These are phyloP conservation scores for Clarias magur DNA, from an alignment of 2,113 vertebrate genomes.

Conservation along the genomic window DNA sequence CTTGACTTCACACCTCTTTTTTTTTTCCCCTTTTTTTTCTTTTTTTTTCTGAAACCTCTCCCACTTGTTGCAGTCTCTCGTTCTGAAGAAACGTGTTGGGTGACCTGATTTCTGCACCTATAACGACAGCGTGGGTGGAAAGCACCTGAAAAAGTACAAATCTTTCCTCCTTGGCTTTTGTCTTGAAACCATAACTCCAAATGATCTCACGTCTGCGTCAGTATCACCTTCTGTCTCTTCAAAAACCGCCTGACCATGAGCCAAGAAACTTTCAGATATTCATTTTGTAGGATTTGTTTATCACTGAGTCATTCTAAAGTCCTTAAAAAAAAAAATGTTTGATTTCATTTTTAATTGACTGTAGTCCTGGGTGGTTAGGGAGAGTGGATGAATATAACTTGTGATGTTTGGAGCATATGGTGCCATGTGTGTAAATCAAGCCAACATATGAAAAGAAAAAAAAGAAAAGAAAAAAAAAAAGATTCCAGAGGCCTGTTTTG, in stretches of 20 bases:
- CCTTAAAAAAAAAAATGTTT: no score
- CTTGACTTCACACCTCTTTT: not conserved
- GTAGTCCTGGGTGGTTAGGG: conserved; percentile 1
- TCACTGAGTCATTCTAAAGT: not conserved
- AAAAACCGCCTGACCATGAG: not conserved
- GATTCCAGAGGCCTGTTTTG: conserved; percentile 9
- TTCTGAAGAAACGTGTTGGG: conserved; percentile 10
- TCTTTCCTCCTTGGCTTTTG: not conserved
- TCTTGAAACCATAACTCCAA: not conserved
- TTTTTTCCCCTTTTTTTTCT: not conserved
- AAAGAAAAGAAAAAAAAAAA: not conserved
- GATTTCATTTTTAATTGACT: not conserved
- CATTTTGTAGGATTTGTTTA: not conserved
- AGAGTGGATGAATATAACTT: not conserved
- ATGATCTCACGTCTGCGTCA: not conserved
- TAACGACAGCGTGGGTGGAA: conserved; percentile 24
- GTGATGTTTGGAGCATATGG: conserved; percentile 24
- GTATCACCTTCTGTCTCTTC: not conserved
- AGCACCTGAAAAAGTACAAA: not conserved
- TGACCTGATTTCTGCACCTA: conserved; percentile 26
- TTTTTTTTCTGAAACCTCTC: not conserved
- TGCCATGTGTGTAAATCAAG: conserved; percentile 31
- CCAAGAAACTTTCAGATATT: not conserved
- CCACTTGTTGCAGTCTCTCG: not conserved
- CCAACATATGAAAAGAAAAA: not conserved